phyloP scores from a whole-genome alignment of 2,113 vertebrate genomes.

The Pogonocichla stellata region DNA sequence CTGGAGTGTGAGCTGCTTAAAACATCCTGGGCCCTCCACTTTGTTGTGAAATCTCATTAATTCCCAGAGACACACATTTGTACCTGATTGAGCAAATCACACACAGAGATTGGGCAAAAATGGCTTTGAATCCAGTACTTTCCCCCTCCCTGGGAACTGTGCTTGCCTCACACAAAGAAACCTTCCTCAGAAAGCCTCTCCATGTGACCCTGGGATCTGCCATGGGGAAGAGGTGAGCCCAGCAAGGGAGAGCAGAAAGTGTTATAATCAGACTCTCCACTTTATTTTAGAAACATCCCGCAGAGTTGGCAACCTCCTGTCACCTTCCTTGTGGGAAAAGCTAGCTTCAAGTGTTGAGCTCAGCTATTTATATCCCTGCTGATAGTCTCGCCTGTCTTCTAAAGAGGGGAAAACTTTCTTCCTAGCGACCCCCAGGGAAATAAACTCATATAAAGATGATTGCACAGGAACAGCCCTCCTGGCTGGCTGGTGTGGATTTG shows the following conservation, averaged over 20 bases:
- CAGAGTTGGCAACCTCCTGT: conserved; percentile 39
- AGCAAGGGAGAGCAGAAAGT: background rate
- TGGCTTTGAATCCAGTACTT: background rate
- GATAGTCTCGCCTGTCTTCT: conserved; percentile 13
- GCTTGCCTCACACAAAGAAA: background rate
- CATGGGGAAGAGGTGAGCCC: background rate
- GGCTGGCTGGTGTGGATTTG: background rate
- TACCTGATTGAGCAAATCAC: background rate
- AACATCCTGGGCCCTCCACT: background rate
- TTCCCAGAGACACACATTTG: background rate
- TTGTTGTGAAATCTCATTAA: background rate
- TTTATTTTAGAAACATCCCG: conserved; percentile 45
- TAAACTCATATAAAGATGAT: background rate
- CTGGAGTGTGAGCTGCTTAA: background rate
- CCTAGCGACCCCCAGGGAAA: background rate
- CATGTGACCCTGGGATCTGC: background rate
- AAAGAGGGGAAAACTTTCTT: background rate
- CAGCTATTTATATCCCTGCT: conserved; percentile 62
- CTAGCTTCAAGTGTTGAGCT: conserved; percentile 35
- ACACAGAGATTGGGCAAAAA: background rate
- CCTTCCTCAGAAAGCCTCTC: background rate
- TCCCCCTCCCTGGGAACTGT: background rate
- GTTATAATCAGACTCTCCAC: conserved; percentile 31
- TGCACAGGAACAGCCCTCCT: background rate
- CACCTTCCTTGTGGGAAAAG: conserved; percentile 68